These are phyloP conservation scores for Siniperca undulata DNA, from an alignment of 2,797 vertebrate species.

Conservation along the genomic window DNA sequence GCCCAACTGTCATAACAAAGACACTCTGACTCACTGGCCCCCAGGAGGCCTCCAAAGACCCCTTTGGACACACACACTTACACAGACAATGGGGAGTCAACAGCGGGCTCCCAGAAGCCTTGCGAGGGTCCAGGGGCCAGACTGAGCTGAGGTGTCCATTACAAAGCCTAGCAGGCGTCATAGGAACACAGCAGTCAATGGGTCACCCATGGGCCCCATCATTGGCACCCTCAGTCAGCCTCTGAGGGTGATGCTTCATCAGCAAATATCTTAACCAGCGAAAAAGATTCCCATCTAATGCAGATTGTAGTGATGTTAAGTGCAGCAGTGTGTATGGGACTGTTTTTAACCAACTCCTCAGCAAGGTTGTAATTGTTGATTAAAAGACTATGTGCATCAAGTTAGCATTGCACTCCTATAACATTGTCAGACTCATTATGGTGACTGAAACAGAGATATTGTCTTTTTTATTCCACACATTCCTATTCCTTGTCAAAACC, in stretches of 20 bases:
- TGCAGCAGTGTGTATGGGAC: not conserved
- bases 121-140: conserved; percentile 73
- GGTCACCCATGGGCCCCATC: conserved; percentile 23
- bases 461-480: too few species aligned
- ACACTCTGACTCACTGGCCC: conserved; percentile 82
- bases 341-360: not conserved
- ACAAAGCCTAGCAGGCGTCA: conserved; percentile 78
- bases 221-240: not conserved
- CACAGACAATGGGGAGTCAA: conserved; percentile 79
- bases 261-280: not conserved
- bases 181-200: conserved; percentile 40
- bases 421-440: not conserved
- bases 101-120: conserved; percentile 73
- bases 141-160: conserved; percentile 71
- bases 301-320: not conserved
- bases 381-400: not conserved
- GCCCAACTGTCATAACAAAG: conserved; percentile 89
- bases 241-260: conserved; percentile 2
- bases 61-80: conserved; percentile 62
- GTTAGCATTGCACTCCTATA: not conserved
- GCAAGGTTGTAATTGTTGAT: not conserved
- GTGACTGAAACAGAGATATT: not conserved
- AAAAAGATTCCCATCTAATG: not conserved
- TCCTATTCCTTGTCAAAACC: too few species aligned
- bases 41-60: conserved; percentile 81